Evolutionary conservation across 2,888 invertebrate species (phyloP), one percentile per base, ranked within the genome.

Genomic region (Esperia sulphurella): DNA sequence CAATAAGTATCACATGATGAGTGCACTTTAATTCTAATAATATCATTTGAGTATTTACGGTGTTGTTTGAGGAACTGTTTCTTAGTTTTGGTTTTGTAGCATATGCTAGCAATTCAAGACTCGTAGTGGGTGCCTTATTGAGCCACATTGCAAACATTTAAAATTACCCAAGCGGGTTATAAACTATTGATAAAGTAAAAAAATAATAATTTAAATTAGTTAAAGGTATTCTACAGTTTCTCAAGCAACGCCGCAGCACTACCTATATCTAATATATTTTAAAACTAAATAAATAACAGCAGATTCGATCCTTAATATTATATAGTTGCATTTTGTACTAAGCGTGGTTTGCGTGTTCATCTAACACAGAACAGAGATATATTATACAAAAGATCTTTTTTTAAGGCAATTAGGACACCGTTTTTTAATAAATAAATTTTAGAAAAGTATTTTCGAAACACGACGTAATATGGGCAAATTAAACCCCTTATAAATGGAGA

Each of bases 1-100:
- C 44, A 44, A 66, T 78, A 75, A 79, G 80, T 85, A 85, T 83
- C 84, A 85, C 83, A 84, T 81, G 81, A 81, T 83, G 82, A 82
- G 83, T 83, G 85, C 81, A 73, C 74, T 68, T 72, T 65, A 55
- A 62, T 65, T 65, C 73, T 73, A 74, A 65, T 69, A 68, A 68
- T 21, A 21, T 21, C 21, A 21, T 21, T 21, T 21, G 21, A 21
- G 21, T 21, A 21, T 21, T 21, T 21, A 43, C 57, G 46, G 51
- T 51, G 55, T 50, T 51, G 51, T 53, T 51, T 50, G 53, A 46
- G 10, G 38, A 38, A 37, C 13, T 38, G 21, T 21, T 21, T 3
- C n/a, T n/a, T n/a, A n/a, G n/a, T 3, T 5, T 21, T 21, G 21
- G 21, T 21, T 21, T 21, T 2, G 2, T 21, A 21, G 21, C 21